Conservation (phyloP, 2,113 vertebrate genomes). For the Todiramphus saurophagus region DNA sequence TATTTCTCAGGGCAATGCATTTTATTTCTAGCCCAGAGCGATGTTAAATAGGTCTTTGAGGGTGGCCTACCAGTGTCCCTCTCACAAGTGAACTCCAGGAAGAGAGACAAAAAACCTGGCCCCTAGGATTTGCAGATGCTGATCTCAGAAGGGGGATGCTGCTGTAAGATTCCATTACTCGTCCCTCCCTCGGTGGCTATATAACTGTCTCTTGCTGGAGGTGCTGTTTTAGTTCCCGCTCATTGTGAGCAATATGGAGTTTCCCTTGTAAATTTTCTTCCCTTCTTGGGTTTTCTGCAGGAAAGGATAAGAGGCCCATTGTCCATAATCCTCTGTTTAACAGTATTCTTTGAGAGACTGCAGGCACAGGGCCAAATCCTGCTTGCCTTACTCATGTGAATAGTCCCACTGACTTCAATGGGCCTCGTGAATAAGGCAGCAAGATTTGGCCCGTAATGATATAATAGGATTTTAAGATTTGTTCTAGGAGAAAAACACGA, state of each 20-base stretch:
- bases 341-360: constrained; percentile 72
- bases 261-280: constrained; percentile 53
- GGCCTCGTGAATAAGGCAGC: constrained; percentile 60
- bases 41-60: constrained; percentile 37
- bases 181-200: not conserved
- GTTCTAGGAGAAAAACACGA: constrained; percentile 52
- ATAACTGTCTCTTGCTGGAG: constrained; percentile 27
- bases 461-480: constrained; percentile 68
- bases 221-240: constrained; percentile 28
- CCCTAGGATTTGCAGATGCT: not conserved
- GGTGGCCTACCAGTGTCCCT: constrained; percentile 19
- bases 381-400: constrained; percentile 58
- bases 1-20: not conserved
- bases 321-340: constrained; percentile 70
- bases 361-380: constrained; percentile 62
- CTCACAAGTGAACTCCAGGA: not conserved
- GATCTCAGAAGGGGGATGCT: not conserved
- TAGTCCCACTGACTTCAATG: constrained; percentile 48
- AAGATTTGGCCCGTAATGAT: constrained; percentile 62
- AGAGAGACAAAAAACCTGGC: not conserved
- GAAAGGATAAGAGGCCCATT: constrained; percentile 55
- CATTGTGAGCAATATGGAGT: constrained; percentile 41
- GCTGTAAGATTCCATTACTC: not conserved
- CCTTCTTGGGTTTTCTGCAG: constrained; percentile 57
- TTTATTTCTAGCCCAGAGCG: not conserved